Conservation (phyloP, 1,140 invertebrate species). For the Venturia canescens region DNA sequence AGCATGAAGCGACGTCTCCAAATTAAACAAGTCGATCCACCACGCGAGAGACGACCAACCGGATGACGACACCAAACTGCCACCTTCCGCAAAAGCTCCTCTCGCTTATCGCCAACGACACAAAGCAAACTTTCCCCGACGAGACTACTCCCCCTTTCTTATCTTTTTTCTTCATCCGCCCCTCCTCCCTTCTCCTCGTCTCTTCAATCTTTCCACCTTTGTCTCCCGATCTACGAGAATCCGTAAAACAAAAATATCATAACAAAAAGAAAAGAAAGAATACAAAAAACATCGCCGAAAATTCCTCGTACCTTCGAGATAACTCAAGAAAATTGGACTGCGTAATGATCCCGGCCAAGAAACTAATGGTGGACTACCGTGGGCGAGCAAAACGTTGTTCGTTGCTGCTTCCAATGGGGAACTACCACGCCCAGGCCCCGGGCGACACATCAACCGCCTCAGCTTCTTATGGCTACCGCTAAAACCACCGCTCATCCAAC, state of each 20-base stretch:
- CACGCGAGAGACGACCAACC: background rate
- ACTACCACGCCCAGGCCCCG: constrained; percentile 69
- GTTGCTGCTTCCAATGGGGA: constrained; percentile 50
- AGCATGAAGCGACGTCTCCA: background rate
- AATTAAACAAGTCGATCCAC: background rate
- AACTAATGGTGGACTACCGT: constrained; percentile 34
- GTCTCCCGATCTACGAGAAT: background rate
- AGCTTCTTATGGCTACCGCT: constrained; percentile 25
- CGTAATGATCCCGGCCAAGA: constrained; percentile 63
- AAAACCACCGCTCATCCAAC: background rate
- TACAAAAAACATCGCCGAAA: constrained; percentile 47
- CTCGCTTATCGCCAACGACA: constrained; percentile 21
- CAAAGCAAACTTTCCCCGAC: background rate
- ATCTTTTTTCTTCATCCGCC: constrained; percentile 50
- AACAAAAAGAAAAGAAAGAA: constrained; percentile 44
- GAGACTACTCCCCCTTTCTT: constrained; percentile 23
- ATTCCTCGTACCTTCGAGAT: constrained; percentile 46
- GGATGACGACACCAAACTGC: background rate
- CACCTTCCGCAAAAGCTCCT: constrained; percentile 21
- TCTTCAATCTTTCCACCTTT: constrained; percentile 48
- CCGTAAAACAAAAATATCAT: constrained; percentile 3
- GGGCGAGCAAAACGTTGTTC: background rate
- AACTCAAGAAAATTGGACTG: constrained; percentile 64
- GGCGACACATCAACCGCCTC: constrained; percentile 60
- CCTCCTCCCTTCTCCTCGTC: constrained; percentile 45